Conservation (phyloP, 2,888 invertebrate genomes). For the Pterostichus niger region DNA sequence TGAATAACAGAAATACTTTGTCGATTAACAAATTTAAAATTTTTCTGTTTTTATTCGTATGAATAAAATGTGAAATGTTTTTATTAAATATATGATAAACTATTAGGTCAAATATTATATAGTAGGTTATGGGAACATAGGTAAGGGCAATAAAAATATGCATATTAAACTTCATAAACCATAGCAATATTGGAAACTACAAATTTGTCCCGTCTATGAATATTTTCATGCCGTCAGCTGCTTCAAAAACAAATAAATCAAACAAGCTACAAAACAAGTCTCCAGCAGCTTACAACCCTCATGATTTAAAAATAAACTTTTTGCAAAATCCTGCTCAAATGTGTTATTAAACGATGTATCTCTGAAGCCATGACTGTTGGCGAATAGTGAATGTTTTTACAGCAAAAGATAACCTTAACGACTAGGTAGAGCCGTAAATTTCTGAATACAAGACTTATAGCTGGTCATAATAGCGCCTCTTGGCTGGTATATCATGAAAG, state of each 20-base stretch:
- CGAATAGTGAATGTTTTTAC: conserved; percentile 54
- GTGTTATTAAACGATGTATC: conserved; percentile 41
- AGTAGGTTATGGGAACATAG: too few relatives aligned
- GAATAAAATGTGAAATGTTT: too few relatives aligned
- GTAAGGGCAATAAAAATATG: too few relatives aligned
- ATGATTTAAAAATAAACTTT: conserved; percentile 41
- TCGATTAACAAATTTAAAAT: too few relatives aligned
- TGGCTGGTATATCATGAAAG: conserved; percentile 63
- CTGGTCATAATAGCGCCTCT: conserved; percentile 60
- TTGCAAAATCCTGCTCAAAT: conserved; percentile 24
- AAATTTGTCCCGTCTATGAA: too few relatives aligned
- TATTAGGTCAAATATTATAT: too few relatives aligned
- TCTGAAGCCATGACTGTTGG: background rate
- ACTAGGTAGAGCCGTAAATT: conserved; percentile 57
- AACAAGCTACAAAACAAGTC: conserved; percentile 1
- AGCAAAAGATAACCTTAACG: conserved; percentile 61
- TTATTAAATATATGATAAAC: too few relatives aligned
- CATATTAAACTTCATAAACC: too few relatives aligned
- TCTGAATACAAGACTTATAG: conserved; percentile 65
- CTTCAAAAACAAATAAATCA: conserved; percentile 45
- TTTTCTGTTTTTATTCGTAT: too few relatives aligned
- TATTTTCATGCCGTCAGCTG: conserved; percentile 4
- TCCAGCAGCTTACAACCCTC: conserved; percentile 16
- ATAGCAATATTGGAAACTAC: too few relatives aligned
- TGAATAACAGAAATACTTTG: too few relatives aligned